These are phyloP conservation scores for Gallinago paraguaiae DNA, from an alignment of 2,113 vertebrate genomes.

Conservation along the genomic window DNA sequence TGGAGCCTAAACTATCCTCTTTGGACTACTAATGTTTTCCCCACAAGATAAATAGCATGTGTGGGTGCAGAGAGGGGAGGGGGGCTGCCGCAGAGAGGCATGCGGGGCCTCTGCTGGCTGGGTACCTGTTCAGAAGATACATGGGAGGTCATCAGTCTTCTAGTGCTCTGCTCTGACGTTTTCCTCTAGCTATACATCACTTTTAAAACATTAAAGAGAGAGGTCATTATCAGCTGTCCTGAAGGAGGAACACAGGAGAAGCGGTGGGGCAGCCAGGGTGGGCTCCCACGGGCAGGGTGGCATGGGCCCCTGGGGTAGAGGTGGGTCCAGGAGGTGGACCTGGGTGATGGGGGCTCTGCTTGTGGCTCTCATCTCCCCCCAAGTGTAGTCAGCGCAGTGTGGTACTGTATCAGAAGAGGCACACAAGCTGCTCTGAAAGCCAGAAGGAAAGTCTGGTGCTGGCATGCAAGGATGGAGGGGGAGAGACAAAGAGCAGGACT, in stretches of 20 bases:
- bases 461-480: not conserved
- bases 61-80: not conserved
- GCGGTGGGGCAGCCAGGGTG: not conserved
- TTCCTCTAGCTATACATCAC: not conserved
- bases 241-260: not conserved
- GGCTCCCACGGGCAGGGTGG: not conserved
- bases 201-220: not conserved
- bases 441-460: not conserved
- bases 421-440: not conserved
- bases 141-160: not conserved
- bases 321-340: not conserved
- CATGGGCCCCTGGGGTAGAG: not conserved
- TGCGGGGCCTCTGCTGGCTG: not conserved
- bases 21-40: not conserved
- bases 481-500: not conserved
- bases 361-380: not conserved
- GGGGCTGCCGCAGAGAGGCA: not conserved
- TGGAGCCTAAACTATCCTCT: constrained; percentile 25
- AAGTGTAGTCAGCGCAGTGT: not conserved
- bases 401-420: not conserved
- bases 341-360: not conserved
- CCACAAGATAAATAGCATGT: not conserved
- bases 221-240: not conserved
- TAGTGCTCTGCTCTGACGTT: not conserved
- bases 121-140: constrained; percentile 11